These are phyloP conservation scores for Tetrax tetrax DNA, from an alignment of 2,113 vertebrate species.

Conservation along the genomic window DNA sequence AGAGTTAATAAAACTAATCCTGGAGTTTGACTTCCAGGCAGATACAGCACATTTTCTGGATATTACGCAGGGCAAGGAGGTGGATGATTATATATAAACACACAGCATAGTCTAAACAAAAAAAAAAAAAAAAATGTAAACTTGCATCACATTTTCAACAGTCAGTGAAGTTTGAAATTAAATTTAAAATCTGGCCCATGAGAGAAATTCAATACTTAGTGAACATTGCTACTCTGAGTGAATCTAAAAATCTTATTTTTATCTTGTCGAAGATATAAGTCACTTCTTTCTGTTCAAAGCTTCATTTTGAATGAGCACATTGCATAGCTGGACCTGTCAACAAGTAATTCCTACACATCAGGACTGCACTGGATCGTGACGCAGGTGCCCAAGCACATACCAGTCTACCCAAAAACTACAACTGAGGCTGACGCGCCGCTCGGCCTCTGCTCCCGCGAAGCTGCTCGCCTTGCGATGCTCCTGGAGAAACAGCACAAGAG, in stretches of 20 bases:
- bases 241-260: background rate
- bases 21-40: background rate
- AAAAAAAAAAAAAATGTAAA: background rate
- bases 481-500: background rate
- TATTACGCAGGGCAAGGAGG: background rate
- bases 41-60: background rate
- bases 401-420: background rate
- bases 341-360: background rate
- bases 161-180: background rate
- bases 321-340: background rate
- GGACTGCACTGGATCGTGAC: accelerated
- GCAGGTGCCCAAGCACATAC: background rate
- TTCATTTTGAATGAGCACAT: background rate
- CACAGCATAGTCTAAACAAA: background rate
- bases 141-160: background rate
- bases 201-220: background rate
- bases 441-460: background rate
- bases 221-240: background rate
- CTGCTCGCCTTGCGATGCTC: accelerated
- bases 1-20: background rate
- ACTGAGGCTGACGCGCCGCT: background rate
- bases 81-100: background rate
- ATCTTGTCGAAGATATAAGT: background rate
- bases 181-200: background rate
- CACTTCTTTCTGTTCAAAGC: background rate